phyloP scores from a whole-genome alignment of 2,113 vertebrate genomes.

The Leptobrachium leishanense region DNA sequence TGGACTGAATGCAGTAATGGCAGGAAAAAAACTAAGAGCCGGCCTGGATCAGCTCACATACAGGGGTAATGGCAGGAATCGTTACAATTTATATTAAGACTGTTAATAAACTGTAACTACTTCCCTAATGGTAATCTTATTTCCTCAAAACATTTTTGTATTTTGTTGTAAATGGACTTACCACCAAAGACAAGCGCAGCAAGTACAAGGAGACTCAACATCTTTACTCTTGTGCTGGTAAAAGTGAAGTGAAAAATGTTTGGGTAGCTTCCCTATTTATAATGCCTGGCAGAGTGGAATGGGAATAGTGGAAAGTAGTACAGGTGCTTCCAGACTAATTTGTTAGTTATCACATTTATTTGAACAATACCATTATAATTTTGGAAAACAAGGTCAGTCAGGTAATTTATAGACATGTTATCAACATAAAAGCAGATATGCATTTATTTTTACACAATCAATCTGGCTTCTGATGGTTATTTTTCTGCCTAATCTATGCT shows the following conservation, averaged over 20 bases:
- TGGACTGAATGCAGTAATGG: too few relatives aligned
- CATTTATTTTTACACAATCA: not conserved
- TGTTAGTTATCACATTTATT: not conserved
- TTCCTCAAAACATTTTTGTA: not conserved
- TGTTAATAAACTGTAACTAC: too few relatives aligned
- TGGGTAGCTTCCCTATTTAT: not conserved
- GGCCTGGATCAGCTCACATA: too few relatives aligned
- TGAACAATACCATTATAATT: not conserved
- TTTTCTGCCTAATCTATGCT: not conserved
- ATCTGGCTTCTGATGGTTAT: not conserved
- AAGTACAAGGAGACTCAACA: constrained; percentile 73
- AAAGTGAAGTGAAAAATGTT: not conserved
- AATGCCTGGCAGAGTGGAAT: constrained; percentile 4
- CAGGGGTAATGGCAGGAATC: too few relatives aligned
- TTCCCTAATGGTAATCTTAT: too few relatives aligned
- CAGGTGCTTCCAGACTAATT: not conserved
- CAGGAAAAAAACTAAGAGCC: too few relatives aligned
- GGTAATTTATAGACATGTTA: not conserved
- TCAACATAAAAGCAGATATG: not conserved
- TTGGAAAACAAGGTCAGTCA: not conserved
- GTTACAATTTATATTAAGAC: too few relatives aligned
- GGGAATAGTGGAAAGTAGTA: constrained; percentile 16
- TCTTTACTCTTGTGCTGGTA: constrained; percentile 53
- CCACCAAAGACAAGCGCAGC: constrained; percentile 70
- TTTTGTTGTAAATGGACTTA: constrained; percentile 56